Conservation (phyloP, 2,797 vertebrate genomes). For the Sebastes iracundus region DNA sequence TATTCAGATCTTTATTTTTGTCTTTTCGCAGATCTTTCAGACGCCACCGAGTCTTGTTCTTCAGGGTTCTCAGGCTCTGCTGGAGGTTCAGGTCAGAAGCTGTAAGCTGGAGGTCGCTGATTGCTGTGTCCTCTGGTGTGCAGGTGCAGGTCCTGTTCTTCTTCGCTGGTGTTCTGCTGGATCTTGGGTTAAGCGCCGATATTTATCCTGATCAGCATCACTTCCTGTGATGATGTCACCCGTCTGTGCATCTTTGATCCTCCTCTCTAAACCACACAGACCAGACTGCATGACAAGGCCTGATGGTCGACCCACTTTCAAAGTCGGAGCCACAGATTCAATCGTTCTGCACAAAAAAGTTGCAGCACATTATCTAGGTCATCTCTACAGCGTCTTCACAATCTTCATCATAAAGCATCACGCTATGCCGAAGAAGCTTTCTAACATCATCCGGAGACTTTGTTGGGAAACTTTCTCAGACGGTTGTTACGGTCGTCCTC, state of each 20-base stretch:
- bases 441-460: background rate
- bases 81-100: constrained; percentile 18
- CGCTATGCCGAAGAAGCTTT: background rate
- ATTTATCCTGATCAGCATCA: constrained; percentile 36
- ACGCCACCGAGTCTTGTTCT: background rate
- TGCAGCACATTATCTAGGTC: constrained; percentile 56
- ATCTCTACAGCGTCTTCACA: background rate
- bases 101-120: background rate
- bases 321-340: background rate
- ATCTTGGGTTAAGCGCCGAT: background rate
- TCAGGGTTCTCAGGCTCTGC: constrained; percentile 3
- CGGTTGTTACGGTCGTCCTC: background rate
- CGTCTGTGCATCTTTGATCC: constrained; percentile 21
- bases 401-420: background rate
- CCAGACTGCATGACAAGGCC: background rate
- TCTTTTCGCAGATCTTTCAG: background rate
- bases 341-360: background rate
- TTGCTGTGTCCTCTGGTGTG: background rate
- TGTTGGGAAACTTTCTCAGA: background rate
- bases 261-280: constrained; percentile 34
- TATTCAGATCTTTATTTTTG: background rate
- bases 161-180: constrained; percentile 21
- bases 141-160: background rate
- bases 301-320: constrained; percentile 48
- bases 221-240: constrained; percentile 51